phyloP scores from a whole-genome alignment of 2,113 vertebrate genomes.

The Oncorhynchus nerka region DNA sequence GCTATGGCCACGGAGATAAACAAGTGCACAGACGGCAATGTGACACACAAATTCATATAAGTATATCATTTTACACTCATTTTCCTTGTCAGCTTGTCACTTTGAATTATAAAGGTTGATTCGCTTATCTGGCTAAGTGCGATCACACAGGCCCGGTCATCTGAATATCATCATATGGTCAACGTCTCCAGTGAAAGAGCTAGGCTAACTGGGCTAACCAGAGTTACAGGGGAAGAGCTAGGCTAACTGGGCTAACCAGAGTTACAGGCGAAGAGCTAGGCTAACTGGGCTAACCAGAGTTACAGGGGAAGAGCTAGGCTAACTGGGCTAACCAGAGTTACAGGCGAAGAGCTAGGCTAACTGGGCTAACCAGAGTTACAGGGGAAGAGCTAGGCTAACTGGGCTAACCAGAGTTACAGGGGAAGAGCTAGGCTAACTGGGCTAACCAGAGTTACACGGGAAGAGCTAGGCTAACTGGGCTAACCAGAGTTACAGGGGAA shows the following conservation, averaged over 20 bases:
- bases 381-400: slow-evolving; percentile 55
- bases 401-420: slow-evolving; percentile 17
- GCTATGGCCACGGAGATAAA: slow-evolving; percentile 88
- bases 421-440: slow-evolving; percentile 55
- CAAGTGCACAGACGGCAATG: slow-evolving; percentile 89
- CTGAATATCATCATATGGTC: slow-evolving; percentile 87
- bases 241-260: slow-evolving; percentile 28
- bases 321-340: too few species aligned
- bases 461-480: slow-evolving; percentile 56
- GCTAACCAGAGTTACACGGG: slow-evolving; percentile 16
- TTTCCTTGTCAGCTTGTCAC: slow-evolving; percentile 99
- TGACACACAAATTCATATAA: slow-evolving; percentile 99
- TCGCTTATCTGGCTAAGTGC: slow-evolving; percentile 88
- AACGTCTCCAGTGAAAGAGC: slow-evolving; percentile 73
- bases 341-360: slow-evolving; percentile 54
- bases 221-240: background rate
- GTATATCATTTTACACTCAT: slow-evolving; percentile 95
- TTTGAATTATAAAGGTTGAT: slow-evolving; percentile 99
- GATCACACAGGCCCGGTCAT: slow-evolving; percentile 83
- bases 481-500: slow-evolving; percentile 36
- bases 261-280: slow-evolving; percentile 51
- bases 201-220: slow-evolving; percentile 42
- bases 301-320: background rate
- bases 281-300: slow-evolving; percentile 32
- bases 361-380: slow-evolving; percentile 20